Evolutionary conservation across 2,888 invertebrate species (phyloP).

Genomic region (Mimachlamys varia): DNA sequence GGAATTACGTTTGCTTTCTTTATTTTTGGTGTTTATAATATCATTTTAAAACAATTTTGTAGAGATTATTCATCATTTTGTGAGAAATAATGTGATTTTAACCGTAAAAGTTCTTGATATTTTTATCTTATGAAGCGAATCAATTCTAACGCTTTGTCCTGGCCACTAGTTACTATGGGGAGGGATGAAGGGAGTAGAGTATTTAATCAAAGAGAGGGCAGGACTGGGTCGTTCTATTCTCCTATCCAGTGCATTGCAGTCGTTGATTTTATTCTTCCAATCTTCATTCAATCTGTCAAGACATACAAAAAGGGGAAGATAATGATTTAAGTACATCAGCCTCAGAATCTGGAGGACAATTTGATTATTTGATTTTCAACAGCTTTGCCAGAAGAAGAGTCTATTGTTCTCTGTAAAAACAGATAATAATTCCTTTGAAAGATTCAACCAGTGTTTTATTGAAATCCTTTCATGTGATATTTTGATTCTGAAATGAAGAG

Average conservation of each 20-base stretch:
- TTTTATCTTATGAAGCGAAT: background rate
- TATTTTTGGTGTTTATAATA: background rate
- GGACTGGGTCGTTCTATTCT: background rate
- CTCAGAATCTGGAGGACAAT: background rate
- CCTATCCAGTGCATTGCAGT: background rate
- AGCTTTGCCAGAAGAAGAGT: background rate
- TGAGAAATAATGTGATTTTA: background rate
- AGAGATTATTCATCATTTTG: background rate
- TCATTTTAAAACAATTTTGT: background rate
- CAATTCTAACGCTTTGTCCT: background rate
- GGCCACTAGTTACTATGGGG: background rate
- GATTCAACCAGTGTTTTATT: background rate
- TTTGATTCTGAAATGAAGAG: background rate
- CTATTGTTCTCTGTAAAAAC: background rate
- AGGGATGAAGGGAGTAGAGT: background rate
- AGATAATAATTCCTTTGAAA: background rate
- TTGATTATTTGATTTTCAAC: background rate
- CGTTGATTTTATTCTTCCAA: background rate
- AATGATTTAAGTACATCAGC: background rate
- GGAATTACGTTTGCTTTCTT: background rate
- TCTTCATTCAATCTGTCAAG: background rate
- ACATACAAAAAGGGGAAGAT: background rate
- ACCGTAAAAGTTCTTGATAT: background rate
- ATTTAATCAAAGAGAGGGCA: background rate
- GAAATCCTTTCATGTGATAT: conserved; percentile 3